Evolutionary conservation across 2,888 invertebrate genomes (phyloP), one percentile per base, ranked within the genome.

Genomic region (Perdita meconis): DNA sequence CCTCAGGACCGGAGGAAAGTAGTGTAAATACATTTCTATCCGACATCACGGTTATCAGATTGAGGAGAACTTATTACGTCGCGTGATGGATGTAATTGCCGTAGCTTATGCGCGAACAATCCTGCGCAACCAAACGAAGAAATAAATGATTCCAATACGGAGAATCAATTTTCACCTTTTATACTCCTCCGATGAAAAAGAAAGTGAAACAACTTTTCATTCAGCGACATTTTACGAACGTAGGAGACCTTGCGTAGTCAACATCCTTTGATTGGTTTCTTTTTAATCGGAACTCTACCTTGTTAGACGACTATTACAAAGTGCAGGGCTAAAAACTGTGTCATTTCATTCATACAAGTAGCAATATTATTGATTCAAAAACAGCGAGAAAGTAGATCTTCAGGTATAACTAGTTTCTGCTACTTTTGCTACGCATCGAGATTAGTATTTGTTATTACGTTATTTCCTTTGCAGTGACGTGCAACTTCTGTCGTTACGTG

Each of bases 361-460:
- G 53, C 24, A 34, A 65, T 47, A 24, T 65, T 38, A 65, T 2
- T 40, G 34, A 57, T 50, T 0, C 30, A 65, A 16, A 56, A 50
- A 16, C 3, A 13, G 22, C 56, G 34, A 50, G 65, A 70, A 70
- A 65, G 66, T 47, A 40, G 67, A 50, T 38, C 26, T 13, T 1
- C 24, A 0, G 10, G 19, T 13, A n/a, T 36, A 66, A 65, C 40
- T 4, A 55, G 13, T 70, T 19, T 24, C 13, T 50, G 50, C 2
- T 30, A n/a, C 16, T 13, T 30, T 51, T 22, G 5, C 24, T 19
- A 6, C 30, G 6, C 2, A 4, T 30, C 6, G 30, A 30, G 30
- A 4, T 30, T 4, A 2, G 30, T 6, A 30, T 30, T 30, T 30
- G 30, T 6, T 30, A 30, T 30, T 30, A 6, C 30, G 30, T 30